phyloP scores from a whole-genome alignment of 53 echinoderm and acorn worm species.

The Crossaster papposus region DNA sequence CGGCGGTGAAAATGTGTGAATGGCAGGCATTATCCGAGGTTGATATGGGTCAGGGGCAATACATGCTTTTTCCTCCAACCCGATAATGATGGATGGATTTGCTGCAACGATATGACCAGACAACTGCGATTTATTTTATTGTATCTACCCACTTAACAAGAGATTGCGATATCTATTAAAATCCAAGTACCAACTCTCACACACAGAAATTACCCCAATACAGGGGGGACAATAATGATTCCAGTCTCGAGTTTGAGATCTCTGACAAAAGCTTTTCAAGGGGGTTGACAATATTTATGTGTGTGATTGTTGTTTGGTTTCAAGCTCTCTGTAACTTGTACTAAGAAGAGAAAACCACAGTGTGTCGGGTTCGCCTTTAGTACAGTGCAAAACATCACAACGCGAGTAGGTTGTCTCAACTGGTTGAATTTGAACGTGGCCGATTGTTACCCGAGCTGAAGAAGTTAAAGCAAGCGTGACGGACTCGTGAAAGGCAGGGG shows the following conservation, averaged over 20 bases:
- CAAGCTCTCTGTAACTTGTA: neutral
- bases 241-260: neutral
- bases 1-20: conserved; percentile 2
- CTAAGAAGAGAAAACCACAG: neutral
- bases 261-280: neutral
- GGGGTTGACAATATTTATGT: conserved; percentile 26
- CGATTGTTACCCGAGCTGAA: conserved; percentile 36
- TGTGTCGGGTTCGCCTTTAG: no score
- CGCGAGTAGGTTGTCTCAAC: neutral
- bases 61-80: conserved; percentile 1
- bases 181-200: neutral
- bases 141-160: neutral
- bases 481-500: neutral
- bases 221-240: neutral
- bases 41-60: conserved; percentile 50
- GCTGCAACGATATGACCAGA: neutral
- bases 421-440: conserved; percentile 3
- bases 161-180: conserved; percentile 4
- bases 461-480: conserved; percentile 46
- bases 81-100: conserved; percentile 48
- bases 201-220: no score
- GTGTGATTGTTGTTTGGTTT: conserved; percentile 11
- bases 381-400: neutral
- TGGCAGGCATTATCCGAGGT: conserved; percentile 3
- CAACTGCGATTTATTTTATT: conserved; percentile 38